Evolutionary conservation across 2,113 vertebrate species (phyloP), one percentile per base, ranked within the genome.

Genomic region (Cavia aperea): DNA sequence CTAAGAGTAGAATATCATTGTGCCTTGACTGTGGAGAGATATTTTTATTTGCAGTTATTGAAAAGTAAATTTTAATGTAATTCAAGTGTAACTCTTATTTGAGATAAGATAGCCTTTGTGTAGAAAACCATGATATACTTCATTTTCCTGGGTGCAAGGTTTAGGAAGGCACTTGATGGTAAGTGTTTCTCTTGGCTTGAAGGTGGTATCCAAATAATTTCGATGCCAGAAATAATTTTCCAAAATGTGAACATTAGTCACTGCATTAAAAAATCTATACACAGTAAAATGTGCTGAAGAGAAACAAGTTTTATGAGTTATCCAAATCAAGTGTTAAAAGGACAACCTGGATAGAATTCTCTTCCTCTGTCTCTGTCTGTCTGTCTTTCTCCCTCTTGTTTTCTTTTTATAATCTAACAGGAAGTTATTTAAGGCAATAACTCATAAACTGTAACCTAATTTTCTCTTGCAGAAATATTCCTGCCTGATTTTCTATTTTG

Each of bases 201-300:
- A 94, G 49, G 33, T 94, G 90, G 31, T 92, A 63, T 86, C 83
- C 58, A 94, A 88, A 78, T 65, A 93, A 13, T 36, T 92, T 23
- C 7, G 24, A 70, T 88, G 93, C 60, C 94, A 96, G 94, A 78
- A 96, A 96, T 84, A 96, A 95, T 14, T 87, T 51, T 93, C 89
- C 84, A 65, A 93, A 93, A 46, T 46, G 21, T 92, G 90, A 88
- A 21, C 89, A 60, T 91, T 96, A 95, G 36, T 93, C 87, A 96
- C 26, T 84, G 78, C 26, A 81, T 93, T 94, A 33, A 23, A 94
- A 79, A 90, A 89, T 82, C 9, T 86, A 94, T 90, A 96, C 79
- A 16, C 0, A 36, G 56, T 92, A 70, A 96, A 89, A 95, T 72
- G 93, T 46, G 92, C 90, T 96, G 85, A 93, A 94, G 63, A 88